Evolutionary conservation across 1,140 invertebrate genomes (phyloP), one percentile per base, ranked within the genome.

Genomic region (Thalassaphorura encarpata): DNA sequence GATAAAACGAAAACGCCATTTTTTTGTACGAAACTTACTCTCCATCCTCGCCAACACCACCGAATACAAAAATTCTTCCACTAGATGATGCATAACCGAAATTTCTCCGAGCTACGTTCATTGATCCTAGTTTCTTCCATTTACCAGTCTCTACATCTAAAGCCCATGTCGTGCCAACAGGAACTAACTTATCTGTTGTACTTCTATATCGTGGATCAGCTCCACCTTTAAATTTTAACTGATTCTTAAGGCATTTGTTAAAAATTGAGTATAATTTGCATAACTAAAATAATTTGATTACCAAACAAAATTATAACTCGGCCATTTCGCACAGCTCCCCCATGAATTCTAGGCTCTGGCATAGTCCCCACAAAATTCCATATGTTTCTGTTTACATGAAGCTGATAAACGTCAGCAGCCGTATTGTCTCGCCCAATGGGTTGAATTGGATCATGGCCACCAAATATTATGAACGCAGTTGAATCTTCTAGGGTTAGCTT

Each of bases 41-140:
- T 28, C 19, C 46, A 16, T 33, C 21, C 16, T 33, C 3, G 21
- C 33, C 48, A 8, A 51, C 11, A 16, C 48, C 48, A 18, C 48
- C 48, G 23, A 51, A 51, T 11, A 51, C 48, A 19, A 6, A 51
- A n/a, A 51, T 51, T 33, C 33, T 51, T 11, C 23, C 23, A 19
- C 33, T 3, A n/a, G 16, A n/a, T 18, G 23, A 8, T 3, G 33
- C 33, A 24, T 51, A 51, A 16, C 48, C 48, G 31, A 51, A 51
- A 27, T 51, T 27, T 8, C 26, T 18, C 33, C 48, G 5, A n/a
- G 48, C 5, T 16, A 29, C 33, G 6, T 13, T 33, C 48, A 51
- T 51, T 4, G 11, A 3, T 3, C 8, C 28, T 24, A 51, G 23
- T 19, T 21, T 5, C 5, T 5, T 51, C 48, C 48, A 51, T 36